phyloP scores from a whole-genome alignment of 2,888 invertebrate genomes.

The Luperina testacea region DNA sequence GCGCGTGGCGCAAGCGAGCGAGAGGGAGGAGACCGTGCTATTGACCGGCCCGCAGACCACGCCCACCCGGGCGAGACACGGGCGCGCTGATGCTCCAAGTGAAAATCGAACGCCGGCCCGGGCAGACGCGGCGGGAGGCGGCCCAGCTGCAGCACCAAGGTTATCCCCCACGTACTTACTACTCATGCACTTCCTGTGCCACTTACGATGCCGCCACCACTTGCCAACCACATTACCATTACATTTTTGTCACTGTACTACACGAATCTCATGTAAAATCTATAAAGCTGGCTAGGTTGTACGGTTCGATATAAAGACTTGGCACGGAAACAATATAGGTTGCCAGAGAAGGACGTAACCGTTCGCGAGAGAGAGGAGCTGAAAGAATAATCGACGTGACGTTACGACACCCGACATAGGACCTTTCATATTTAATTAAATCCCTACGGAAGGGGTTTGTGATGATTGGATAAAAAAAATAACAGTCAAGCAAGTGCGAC shows the following conservation, averaged over 20 bases:
- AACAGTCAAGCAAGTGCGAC: conserved; percentile 68
- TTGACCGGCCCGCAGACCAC: conserved; percentile 89
- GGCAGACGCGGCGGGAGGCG: conserved; percentile 85
- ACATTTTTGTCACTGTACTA: conserved; percentile 64
- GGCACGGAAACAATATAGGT: conserved; percentile 85
- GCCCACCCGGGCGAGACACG: conserved; percentile 89
- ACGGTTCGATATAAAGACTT: conserved; percentile 84
- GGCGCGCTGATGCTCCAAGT: conserved; percentile 88
- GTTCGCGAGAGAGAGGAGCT: conserved; percentile 78
- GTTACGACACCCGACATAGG: conserved; percentile 77
- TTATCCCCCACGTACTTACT: conserved; percentile 78
- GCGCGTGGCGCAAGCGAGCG: conserved; percentile 73
- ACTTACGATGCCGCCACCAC: conserved; percentile 56
- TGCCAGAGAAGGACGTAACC: conserved; percentile 85
- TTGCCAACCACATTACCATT: conserved; percentile 60
- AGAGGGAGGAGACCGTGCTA: conserved; percentile 86
- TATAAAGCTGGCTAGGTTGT: conserved; percentile 80
- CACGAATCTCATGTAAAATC: conserved; percentile 73
- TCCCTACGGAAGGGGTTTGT: conserved; percentile 71
- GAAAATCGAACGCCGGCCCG: conserved; percentile 90
- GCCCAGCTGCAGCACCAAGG: conserved; percentile 86
- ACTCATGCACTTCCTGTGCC: conserved; percentile 81
- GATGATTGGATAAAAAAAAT: conserved; percentile 68
- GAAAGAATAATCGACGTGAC: conserved; percentile 78
- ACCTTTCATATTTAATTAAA: conserved; percentile 81